A percentile compares a stretch with the other conserved stretches of the same genome.
Evolutionary conservation across 2,113 vertebrate genomes (phyloP).

Genomic region (Pollachius pollachius): DNA sequence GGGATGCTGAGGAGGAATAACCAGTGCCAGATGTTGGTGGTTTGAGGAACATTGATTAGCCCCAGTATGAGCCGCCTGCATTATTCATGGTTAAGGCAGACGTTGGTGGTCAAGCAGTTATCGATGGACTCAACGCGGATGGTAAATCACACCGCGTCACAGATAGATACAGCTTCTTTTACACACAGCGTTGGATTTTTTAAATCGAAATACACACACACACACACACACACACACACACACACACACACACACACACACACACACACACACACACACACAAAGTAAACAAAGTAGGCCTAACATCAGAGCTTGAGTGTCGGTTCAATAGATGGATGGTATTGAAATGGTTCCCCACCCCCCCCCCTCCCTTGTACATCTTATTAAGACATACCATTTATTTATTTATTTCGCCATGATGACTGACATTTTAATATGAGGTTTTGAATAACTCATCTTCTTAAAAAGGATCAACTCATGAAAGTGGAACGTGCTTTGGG

Average conservation of each 20-base stretch:
- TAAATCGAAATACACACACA: not conserved
- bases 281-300: slow-evolving; percentile 3
- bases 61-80: slow-evolving; percentile 68
- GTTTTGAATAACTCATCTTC: slow-evolving; percentile 56
- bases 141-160: slow-evolving; percentile 67
- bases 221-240: no score
- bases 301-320: slow-evolving; percentile 45
- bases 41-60: slow-evolving; percentile 76
- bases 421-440: slow-evolving; percentile 59
- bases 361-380: slow-evolving; percentile 29
- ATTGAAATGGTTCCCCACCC: not conserved
- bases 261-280: not conserved
- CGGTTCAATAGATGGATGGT: slow-evolving; percentile 42
- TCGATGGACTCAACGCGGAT: slow-evolving; percentile 71
- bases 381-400: slow-evolving; percentile 50
- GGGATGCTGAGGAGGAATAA: slow-evolving; percentile 71
- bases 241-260: no score
- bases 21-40: slow-evolving; percentile 72
- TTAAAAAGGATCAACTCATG: slow-evolving; percentile 56
- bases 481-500: slow-evolving; percentile 49
- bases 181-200: slow-evolving; percentile 42
- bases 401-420: slow-evolving; percentile 39
- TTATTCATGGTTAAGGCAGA: slow-evolving; percentile 71
- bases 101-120: slow-evolving; percentile 72
- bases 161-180: slow-evolving; percentile 44